phyloP scores from a whole-genome alignment of 2,888 invertebrate species.

The Pterostichus madidus region DNA sequence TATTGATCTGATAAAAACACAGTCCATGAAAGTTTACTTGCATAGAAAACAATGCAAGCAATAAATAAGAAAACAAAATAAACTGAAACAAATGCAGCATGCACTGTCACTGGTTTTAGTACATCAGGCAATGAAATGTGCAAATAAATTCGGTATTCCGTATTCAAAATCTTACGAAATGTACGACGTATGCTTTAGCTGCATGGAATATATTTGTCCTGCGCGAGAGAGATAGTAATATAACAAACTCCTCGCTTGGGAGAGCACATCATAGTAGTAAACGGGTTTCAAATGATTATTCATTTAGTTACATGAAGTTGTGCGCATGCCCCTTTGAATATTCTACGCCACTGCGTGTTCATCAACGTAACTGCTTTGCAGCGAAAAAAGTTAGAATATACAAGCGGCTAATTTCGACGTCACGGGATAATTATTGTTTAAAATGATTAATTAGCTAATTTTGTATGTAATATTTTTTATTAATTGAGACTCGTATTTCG shows the following conservation, averaged over 20 bases:
- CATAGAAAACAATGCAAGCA: no score
- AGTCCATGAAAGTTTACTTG: no score
- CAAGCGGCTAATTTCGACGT: constrained; percentile 39
- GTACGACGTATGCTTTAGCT: constrained; percentile 12
- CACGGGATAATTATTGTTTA: constrained; percentile 53
- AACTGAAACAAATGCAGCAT: no score
- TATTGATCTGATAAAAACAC: no score
- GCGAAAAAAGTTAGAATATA: constrained; percentile 51
- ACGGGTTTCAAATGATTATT: constrained; percentile 53
- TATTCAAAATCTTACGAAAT: constrained; percentile 38
- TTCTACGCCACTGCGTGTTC: constrained; percentile 58
- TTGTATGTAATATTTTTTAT: constrained; percentile 34
- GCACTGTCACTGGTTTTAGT: neutral
- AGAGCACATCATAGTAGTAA: constrained; percentile 36
- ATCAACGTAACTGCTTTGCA: constrained; percentile 46
- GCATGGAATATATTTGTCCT: constrained; percentile 39
- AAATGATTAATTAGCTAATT: constrained; percentile 53
- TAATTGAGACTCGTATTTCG: constrained; percentile 51
- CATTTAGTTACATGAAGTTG: constrained; percentile 36
- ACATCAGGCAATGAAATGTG: constrained; percentile 36
- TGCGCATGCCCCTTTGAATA: constrained; percentile 53
- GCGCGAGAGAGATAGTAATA: neutral
- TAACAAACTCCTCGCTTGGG: constrained; percentile 14
- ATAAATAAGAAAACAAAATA: no score
- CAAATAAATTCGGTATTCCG: constrained; percentile 16